Evolutionary conservation across 2,888 invertebrate species (phyloP).

Genomic region (Lumbricus terrestris): DNA sequence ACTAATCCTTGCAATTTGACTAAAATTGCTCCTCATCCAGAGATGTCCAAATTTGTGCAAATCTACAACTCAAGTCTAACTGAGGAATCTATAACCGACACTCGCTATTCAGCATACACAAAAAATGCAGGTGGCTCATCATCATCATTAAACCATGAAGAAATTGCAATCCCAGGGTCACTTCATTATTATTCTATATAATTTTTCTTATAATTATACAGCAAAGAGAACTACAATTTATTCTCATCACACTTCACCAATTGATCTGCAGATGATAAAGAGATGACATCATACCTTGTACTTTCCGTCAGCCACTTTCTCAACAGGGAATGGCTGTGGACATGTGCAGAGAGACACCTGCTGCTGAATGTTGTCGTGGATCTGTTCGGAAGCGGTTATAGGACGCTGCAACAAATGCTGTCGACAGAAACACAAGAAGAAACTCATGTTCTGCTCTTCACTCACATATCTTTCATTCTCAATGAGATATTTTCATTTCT

Average conservation of each 20-base stretch:
- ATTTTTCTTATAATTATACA: too few relatives aligned
- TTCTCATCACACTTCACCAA: too few relatives aligned
- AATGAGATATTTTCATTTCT: not conserved
- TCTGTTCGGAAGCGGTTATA: constrained; percentile 52
- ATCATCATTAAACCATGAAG: too few relatives aligned
- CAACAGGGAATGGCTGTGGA: constrained; percentile 51
- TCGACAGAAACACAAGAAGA: not conserved
- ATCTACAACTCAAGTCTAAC: too few relatives aligned
- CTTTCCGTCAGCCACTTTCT: constrained; percentile 56
- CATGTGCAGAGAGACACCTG: constrained; percentile 56
- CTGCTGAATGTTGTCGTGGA: constrained; percentile 57
- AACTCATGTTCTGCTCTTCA: not conserved
- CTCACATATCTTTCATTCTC: not conserved
- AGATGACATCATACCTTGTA: constrained; percentile 49
- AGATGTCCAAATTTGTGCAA: too few relatives aligned
- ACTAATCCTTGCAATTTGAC: not conserved
- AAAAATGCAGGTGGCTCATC: too few relatives aligned
- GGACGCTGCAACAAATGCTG: constrained; percentile 25
- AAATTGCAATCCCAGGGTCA: too few relatives aligned
- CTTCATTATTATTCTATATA: too few relatives aligned
- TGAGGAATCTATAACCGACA: too few relatives aligned
- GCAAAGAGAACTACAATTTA: too few relatives aligned
- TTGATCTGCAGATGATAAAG: not conserved
- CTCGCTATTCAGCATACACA: too few relatives aligned
- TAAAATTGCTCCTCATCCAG: too few relatives aligned